Evolutionary conservation across 2,888 invertebrate species (phyloP), one percentile per base, ranked within the genome.

Genomic region (Alviniconcha strummeri): DNA sequence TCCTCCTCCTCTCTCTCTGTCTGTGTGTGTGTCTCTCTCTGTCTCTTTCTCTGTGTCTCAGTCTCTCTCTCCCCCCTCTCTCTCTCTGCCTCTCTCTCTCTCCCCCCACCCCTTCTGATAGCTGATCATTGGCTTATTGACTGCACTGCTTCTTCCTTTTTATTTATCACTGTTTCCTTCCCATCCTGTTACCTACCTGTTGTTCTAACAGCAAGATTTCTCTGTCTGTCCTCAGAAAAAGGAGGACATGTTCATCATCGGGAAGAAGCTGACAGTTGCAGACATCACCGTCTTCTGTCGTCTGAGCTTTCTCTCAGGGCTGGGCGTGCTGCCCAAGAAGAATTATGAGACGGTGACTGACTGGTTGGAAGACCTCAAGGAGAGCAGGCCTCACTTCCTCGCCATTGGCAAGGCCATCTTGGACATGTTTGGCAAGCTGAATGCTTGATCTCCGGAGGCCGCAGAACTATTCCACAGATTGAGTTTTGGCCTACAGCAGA

Each of bases 11-110:
- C 52, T 72, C 72, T 13, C 60, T 60, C 60, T 74, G 11, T 74
- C 52, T 72, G 36, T 72, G 36, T 72, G 5, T 52, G 36, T 72
- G 36, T 72, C 52, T 60, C 60, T 60, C 77, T 77, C 77, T 60
- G 6, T 19, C 77, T 77, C 5, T 60, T 19, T 57, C 57, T 60
- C 77, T 55, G 7, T 60, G 7, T 60, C 55, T 77, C 17, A n/a
- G n/a, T n/a, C 56, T 55, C 77, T 57, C 57, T 36, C 77, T 57
- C 77, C 56, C 60, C 17, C 60, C 56, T 72, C 72, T 72, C 36
- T 17, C 4, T 0, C 69, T 69, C 69, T 69, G 5, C 6, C n/a
- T 69, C 15, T 69, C 17, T 17, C n/a, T 69, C 17, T 69, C 69
- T 8, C 17, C 0, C 8, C 19, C n/a, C 36, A 3, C 36, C 36